Conservation (phyloP, 1,140 invertebrate species). For the Drosophila nikananu region DNA sequence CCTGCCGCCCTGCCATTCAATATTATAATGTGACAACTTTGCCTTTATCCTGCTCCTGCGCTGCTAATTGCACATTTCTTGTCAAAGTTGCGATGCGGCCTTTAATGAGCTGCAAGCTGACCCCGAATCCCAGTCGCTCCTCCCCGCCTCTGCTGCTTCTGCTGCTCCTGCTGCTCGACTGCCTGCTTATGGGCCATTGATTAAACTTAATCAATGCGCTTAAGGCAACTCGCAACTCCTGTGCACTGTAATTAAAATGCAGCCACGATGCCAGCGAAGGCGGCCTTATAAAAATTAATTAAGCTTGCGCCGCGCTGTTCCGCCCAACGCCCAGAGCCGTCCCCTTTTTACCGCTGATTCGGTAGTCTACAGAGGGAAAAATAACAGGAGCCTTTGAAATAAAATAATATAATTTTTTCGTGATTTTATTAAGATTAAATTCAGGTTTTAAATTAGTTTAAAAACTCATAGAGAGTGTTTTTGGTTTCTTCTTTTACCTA, state of each 20-base stretch:
- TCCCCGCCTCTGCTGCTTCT: not conserved
- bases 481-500: no score
- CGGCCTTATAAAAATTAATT: conserved; percentile 83
- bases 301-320: conserved; percentile 66
- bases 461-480: no score
- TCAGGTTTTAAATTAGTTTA: no score
- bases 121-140: conserved; percentile 25
- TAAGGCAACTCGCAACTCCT: conserved; percentile 73
- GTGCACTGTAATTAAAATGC: conserved; percentile 82
- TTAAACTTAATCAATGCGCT: conserved; percentile 82
- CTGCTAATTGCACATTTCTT: conserved; percentile 78
- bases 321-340: conserved; percentile 12
- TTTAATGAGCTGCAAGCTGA: conserved; percentile 68
- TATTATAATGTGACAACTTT: conserved; percentile 80
- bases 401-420: not conserved
- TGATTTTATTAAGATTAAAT: no score
- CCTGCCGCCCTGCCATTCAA: conserved; percentile 65
- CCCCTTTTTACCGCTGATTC: conserved; percentile 6
- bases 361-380: conserved; percentile 7
- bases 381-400: not conserved
- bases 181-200: conserved; percentile 78
- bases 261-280: conserved; percentile 37
- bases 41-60: conserved; percentile 7
- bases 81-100: conserved; percentile 67
- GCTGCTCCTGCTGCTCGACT: conserved; percentile 24